phyloP scores from a whole-genome alignment of 2,888 invertebrate genomes.

The Diogma glabrata region DNA sequence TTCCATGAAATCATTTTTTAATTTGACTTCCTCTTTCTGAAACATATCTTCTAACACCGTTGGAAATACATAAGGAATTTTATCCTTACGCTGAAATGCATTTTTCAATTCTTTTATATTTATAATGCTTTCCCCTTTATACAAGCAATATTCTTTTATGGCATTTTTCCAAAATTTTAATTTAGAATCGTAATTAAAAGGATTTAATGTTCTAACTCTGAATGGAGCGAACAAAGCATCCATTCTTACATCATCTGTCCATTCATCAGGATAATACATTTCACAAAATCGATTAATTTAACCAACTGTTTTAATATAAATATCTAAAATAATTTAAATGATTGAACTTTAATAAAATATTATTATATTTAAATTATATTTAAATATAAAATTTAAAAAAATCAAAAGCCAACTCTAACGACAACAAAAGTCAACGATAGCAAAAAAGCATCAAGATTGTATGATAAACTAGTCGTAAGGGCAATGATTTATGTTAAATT shows the following conservation, averaged over 20 bases:
- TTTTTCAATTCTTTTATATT: constrained; percentile 46
- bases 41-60: constrained; percentile 44
- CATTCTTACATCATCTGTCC: constrained; percentile 39
- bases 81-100: constrained; percentile 41
- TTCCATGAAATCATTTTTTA: constrained; percentile 37
- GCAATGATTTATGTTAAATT: no score
- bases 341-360: no score
- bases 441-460: no score
- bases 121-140: constrained; percentile 47
- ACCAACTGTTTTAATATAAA: no score
- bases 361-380: no score
- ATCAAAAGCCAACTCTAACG: no score
- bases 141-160: constrained; percentile 53
- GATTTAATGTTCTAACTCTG: constrained; percentile 60
- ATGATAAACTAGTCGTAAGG: no score
- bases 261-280: constrained; percentile 4
- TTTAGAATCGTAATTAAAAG: constrained; percentile 74
- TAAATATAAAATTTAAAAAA: no score
- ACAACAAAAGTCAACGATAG: no score
- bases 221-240: constrained; percentile 73
- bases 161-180: constrained; percentile 74
- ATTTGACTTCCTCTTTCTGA: constrained; percentile 35
- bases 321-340: no score
- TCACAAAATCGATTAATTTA: no score
- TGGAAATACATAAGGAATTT: constrained; percentile 35